Conservation (phyloP, 2,888 invertebrate species). For the Mythimna impura region DNA sequence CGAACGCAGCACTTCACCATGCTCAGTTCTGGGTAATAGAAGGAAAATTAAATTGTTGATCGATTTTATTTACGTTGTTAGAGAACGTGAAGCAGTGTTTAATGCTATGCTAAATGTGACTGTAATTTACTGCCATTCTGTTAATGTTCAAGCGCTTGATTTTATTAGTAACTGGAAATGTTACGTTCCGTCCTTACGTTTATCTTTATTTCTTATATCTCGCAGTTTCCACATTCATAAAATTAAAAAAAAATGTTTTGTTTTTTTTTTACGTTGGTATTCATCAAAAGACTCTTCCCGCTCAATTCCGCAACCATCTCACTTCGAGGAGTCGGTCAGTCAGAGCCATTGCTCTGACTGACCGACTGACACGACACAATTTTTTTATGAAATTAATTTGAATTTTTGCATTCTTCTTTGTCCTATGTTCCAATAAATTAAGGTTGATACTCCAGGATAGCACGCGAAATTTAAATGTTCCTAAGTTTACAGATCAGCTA, state of each 20-base stretch:
- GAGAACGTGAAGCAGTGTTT: background rate
- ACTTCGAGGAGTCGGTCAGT: too few relatives aligned
- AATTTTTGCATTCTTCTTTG: too few relatives aligned
- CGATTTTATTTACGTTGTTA: background rate
- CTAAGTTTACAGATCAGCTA: too few relatives aligned
- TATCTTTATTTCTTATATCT: conserved; percentile 21
- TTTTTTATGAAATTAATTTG: too few relatives aligned
- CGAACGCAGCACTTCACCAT: background rate
- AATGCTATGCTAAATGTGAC: background rate
- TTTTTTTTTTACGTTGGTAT: too few relatives aligned
- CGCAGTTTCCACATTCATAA: background rate
- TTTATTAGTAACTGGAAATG: conserved; percentile 5
- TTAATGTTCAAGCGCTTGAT: background rate
- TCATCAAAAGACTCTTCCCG: too few relatives aligned
- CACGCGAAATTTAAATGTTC: too few relatives aligned
- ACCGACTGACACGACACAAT: too few relatives aligned
- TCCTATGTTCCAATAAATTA: too few relatives aligned
- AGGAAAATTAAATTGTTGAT: background rate
- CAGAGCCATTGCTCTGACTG: too few relatives aligned
- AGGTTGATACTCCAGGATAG: too few relatives aligned
- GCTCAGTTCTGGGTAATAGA: background rate
- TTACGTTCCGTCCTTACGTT: background rate
- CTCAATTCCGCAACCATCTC: too few relatives aligned
- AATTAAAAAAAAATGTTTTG: background rate
- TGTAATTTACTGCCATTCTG: background rate